phyloP scores from a whole-genome alignment of 2,888 invertebrate genomes.

The Gastracanthus pulcherrimus region DNA sequence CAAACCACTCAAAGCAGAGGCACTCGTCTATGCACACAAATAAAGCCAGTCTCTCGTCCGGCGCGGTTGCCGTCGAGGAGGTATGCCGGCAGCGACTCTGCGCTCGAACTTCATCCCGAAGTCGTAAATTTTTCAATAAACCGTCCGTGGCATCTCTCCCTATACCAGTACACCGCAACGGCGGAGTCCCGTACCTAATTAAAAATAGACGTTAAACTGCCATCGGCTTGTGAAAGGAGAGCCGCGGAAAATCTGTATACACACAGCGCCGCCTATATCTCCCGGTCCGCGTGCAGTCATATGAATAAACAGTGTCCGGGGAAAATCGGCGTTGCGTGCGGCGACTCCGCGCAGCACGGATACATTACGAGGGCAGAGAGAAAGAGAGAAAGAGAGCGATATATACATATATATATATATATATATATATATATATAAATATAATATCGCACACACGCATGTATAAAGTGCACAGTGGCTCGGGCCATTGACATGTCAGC shows the following conservation, averaged over 20 bases:
- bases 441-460: too few relatives aligned
- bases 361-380: background rate
- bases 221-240: too few relatives aligned
- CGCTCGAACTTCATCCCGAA: background rate
- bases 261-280: background rate
- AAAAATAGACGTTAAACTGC: constrained; percentile 45
- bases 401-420: too few relatives aligned
- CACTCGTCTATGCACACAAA: constrained; percentile 9
- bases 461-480: too few relatives aligned
- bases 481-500: constrained; percentile 38
- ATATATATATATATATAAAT: too few relatives aligned
- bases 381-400: background rate
- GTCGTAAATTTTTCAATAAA: constrained; percentile 44
- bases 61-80: background rate
- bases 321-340: background rate
- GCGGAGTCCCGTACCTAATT: constrained; percentile 23
- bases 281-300: background rate
- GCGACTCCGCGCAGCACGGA: background rate
- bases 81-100: too few relatives aligned
- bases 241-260: constrained; percentile 18
- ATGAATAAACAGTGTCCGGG: constrained; percentile 10
- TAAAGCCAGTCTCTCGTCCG: too few relatives aligned
- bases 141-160: too few relatives aligned
- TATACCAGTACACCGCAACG: background rate
- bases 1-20: background rate